Base-by-base conservation (phyloP, 2,888 invertebrate genomes). In the Synanthedon tipuliformis region DNA sequence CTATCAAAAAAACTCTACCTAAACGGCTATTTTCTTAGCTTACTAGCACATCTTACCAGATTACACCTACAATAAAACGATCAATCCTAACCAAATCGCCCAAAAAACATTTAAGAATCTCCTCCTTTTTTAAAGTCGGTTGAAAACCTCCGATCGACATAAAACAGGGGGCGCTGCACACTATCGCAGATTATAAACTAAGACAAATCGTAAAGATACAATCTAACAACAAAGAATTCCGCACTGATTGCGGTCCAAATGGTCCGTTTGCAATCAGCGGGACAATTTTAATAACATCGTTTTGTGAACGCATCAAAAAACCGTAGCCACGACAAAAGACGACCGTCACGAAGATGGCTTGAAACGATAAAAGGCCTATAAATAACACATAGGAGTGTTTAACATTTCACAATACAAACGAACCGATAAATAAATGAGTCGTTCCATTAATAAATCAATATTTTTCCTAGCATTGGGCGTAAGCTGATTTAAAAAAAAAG, bases 281-380 rank as follows among this genome's bases (percentile, higher is more conserved):
- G 64, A 65, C 64, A 66, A 64, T 66, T 69, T 61, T 71, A 75
- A 77, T 70, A 75, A 77, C 71, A 71, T 66, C 69, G 71, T 80
- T 82, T 81, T 81, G 78, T 71, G 61, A 68, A 66, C 57, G 56
- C 54, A 55, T 51, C 60, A 68, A 76, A 79, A 80, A 78, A 75
- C 65, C 62, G 76, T 79, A 81, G 82, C 74, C 61, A 62, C 74
- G 78, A 81, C 81, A 83, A 82, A 82, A 78, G 81, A 72, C 68
- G 67, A 71, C 71, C 68, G 68, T 69, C 69, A 65, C 68, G 66
- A 65, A 74, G 78, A 78, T 78, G 64, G 55, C 61, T 66, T 62
- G 62, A 70, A 65, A 57, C 73, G 81, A 82, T 82, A 82, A 76
- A 74, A 62, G 56, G 66, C 66, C 71, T 69, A 81, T 87, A 85